Base-by-base conservation (phyloP, 2,113 vertebrate species). In the Clarias gariepinus region DNA sequence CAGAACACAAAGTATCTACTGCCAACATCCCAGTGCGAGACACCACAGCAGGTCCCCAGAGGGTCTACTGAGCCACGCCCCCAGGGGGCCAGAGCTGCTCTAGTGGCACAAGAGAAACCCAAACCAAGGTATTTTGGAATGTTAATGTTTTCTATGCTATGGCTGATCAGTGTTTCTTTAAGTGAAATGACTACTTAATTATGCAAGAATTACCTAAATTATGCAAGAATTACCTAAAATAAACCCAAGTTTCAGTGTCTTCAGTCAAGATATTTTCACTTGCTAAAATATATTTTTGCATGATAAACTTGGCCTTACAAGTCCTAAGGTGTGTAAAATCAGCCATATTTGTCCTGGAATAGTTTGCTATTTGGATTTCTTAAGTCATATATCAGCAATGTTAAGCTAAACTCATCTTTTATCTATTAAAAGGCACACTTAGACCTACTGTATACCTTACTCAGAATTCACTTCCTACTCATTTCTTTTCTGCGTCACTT, bases 401-500 rank as follows among this genome's bases (percentile, higher is more conserved):
- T 71, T 41, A 18, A 53, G 8, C 41, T 52, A 13, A 76, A 52
- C 73, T 53, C 41, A 76, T 76, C 71, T 25, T 52, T 21, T 76
- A 52, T 25, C 33, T 78, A 28, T 78, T 58, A 79, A 23, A 82
- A 68, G 18, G 18, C 30, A 58, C 21, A 23, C 47, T 68, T 41
- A 30, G 77, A 61, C 78, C 18, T 41, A 68, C 52, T 52, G 57
- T 60, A 73, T 33, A 12, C 64, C 63, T 52, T 84, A 84, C 52
- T 85, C 61, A 3, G 69, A 84, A 74, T 86, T 73, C 52, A 55
- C 64, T 69, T 33, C 15, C 18, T 61, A 23, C 60, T 77, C 68
- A 41, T 66, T 64, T 87, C 71, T 85, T 88, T 84, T 79, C 66
- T 23, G 71, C 73, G 9, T 30, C 64, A 60, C 66, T 80, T 90